These are phyloP conservation scores for Aix galericulata DNA, from an alignment of 2,113 vertebrate species.

Conservation along the genomic window DNA sequence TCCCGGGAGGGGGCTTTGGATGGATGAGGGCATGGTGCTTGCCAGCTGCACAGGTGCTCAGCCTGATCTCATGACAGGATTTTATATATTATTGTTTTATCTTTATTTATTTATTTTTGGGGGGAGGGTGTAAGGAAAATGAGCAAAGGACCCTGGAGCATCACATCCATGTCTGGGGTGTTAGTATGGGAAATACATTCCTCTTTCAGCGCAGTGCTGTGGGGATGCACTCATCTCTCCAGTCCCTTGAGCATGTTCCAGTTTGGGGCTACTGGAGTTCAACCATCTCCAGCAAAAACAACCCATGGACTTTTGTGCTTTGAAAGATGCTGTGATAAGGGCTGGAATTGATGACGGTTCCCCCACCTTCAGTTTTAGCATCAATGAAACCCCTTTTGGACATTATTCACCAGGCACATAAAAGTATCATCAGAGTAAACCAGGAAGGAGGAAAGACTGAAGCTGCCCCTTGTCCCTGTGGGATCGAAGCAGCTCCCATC, in stretches of 20 bases:
- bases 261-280: not conserved
- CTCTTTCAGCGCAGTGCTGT: not conserved
- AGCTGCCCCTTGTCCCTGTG: not conserved
- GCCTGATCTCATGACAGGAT: too few species aligned
- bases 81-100: rapidly evolving
- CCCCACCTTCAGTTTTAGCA: not conserved
- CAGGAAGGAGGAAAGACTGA: not conserved
- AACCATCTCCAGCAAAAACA: not conserved
- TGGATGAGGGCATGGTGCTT: too few species aligned
- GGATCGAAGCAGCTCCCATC: not conserved
- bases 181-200: not conserved
- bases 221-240: not conserved
- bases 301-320: not conserved
- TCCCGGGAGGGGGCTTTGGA: not conserved
- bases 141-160: not conserved
- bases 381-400: not conserved
- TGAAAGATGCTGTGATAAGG: rapidly evolving
- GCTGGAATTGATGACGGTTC: not conserved
- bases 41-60: not conserved
- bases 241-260: not conserved
- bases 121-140: not conserved
- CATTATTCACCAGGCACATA: rapidly evolving
- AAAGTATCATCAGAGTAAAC: rapidly evolving
- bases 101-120: not conserved
- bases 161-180: not conserved